Evolutionary conservation across 2,888 invertebrate genomes (phyloP), one percentile per base, ranked within the genome.

Genomic region (Trichopoda pennipes): DNA sequence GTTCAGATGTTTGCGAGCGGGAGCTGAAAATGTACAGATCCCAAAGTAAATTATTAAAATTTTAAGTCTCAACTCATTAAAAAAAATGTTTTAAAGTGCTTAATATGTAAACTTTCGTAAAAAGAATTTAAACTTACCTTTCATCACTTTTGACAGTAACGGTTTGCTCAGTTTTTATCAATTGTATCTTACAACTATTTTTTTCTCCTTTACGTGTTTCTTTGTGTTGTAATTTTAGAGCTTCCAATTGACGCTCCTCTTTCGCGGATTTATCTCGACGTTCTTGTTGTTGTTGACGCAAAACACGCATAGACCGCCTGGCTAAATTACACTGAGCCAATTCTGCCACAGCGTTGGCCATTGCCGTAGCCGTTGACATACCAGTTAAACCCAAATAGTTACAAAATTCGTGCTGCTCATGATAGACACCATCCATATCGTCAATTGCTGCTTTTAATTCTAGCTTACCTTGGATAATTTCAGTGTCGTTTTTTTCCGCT

Each of bases 341-440:
- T 73, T 89, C 90, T 2, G 87, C 85, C 75, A 89, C 88, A 0
- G 89, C 90, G 28, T 79, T 85, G 9, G 88, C 88, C 68, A 90
- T 88, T 0, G 90, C 90, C 66, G 88, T 89, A 0, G 90, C 90
- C 3, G 90, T 90, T 1, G 90, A 87, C 85, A 90, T 85, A 14
- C 88, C 91, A 7, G 89, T 89, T 3, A 91, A 86, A 0, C 91
- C 91, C 19, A 91, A 84, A 78, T 91, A 91, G 80, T 89, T 91
- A 83, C 90, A 91, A 75, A 91, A 91, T 76, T 91, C 91, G 51
- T 91, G 90, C 74, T 91, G 91, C 77, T 89, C 86, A 83, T 88
- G 88, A 47, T 87, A 85, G 9, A 73, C 79, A 17, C 63, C 74
- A 44, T 80, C 81, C 16, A 60, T 47, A 55, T 61, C 73, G n/a